Evolutionary conservation across 2,797 vertebrate species (phyloP).

Genomic region (Spinus pinus): DNA sequence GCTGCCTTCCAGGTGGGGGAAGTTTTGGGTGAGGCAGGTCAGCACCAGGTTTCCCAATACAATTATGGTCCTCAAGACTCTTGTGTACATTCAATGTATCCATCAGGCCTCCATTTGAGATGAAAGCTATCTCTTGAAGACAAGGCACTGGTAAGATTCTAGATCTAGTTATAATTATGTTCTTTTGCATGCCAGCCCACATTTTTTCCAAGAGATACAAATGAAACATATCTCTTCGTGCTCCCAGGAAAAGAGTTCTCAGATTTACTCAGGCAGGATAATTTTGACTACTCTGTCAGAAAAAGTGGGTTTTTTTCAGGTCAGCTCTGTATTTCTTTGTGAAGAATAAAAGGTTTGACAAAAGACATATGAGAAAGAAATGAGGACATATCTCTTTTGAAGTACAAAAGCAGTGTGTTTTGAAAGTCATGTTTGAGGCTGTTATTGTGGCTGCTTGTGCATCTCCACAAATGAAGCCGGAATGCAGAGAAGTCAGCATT

Average conservation of each 20-base stretch:
- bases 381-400: constrained; percentile 25
- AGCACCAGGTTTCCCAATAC: neutral
- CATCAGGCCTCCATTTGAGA: neutral
- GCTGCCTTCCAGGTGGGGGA: neutral
- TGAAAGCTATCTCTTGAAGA: neutral
- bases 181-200: neutral
- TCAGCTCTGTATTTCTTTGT: constrained; percentile 26
- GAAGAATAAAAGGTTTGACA: constrained; percentile 55
- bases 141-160: neutral
- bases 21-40: neutral
- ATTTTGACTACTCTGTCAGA: constrained; percentile 29
- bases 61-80: neutral
- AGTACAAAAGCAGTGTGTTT: constrained; percentile 63
- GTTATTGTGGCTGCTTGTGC: constrained; percentile 51
- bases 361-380: constrained; percentile 38
- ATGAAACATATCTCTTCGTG: neutral
- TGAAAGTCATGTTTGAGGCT: constrained; percentile 45
- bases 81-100: neutral
- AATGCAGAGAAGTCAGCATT: constrained; percentile 48
- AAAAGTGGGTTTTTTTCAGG: neutral
- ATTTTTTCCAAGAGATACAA: neutral
- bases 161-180: neutral
- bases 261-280: neutral
- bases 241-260: neutral
- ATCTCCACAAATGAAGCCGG: constrained; percentile 29